Evolutionary conservation across 2,888 invertebrate genomes (phyloP), one percentile per base, ranked within the genome.

Genomic region (Hybos culiciformis): DNA sequence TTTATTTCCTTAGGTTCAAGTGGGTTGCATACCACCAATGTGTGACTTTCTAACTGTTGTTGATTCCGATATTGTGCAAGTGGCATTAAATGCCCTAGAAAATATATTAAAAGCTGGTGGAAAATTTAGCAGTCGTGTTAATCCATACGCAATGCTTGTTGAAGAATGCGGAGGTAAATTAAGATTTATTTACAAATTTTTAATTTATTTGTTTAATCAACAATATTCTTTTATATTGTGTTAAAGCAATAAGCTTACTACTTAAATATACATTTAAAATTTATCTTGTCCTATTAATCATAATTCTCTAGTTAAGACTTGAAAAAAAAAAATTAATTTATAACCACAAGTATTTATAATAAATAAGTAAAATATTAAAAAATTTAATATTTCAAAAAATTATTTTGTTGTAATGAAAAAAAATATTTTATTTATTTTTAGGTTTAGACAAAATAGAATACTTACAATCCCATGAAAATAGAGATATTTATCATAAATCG

Each of bases 361-460:
- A 36, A 29, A 20, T 21, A 24, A n/a, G 34, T n/a, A 12, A 39
- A 39, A 24, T 11, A 20, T 1, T 39, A 12, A 37, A 24, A 20
- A 9, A 18, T 5, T 41, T 12, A 21, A 14, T 18, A 44, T 39
- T 19, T 17, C 15, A 41, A 19, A 15, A 34, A 19, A 15, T 29
- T 26, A 12, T 24, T 31, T 44, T 41, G 24, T 15, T 7, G 18
- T 39, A 15, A 37, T 21, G 23, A 14, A 38, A 21, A n/a, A n/a
- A n/a, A n/a, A n/a, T n/a, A n/a, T n/a, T 14, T 9, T 8, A 21
- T 32, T 31, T 26, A 20, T 19, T 39, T 41, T 29, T 59, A 90
- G 91, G 96, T 60, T 72, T 97, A 63, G 96, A 97, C 64, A 96
- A 96, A 73, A 93, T 97, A 53, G 96, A 97, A 70, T 96, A 88